phyloP scores from a whole-genome alignment of 2,113 vertebrate genomes.

The Gulo gulo region DNA sequence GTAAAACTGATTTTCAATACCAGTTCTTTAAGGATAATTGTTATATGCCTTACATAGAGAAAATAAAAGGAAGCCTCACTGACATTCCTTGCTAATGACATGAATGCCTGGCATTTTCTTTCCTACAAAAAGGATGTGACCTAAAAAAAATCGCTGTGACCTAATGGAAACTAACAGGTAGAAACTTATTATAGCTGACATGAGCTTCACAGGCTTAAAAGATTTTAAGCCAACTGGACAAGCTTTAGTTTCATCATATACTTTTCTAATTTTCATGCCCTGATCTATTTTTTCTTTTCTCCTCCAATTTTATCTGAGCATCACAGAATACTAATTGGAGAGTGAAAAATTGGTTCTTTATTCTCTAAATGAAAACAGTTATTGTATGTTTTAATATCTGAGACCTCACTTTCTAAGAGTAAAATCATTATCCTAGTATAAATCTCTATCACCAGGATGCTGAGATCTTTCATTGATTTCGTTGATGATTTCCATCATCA shows the following conservation, averaged over 20 bases:
- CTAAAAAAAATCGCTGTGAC: neutral
- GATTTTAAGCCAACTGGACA: neutral
- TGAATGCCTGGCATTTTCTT: neutral
- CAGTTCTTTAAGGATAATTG: constrained; percentile 15
- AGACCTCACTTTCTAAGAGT: constrained; percentile 15
- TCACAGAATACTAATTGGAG: neutral
- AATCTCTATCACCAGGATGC: constrained; percentile 3
- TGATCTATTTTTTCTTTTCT: neutral
- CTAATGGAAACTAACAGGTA: neutral
- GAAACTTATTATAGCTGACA: constrained; percentile 22
- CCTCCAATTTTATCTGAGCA: constrained; percentile 38
- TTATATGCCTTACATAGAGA: neutral
- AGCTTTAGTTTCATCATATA: neutral
- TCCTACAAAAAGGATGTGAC: neutral
- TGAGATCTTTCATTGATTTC: neutral
- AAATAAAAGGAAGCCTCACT: neutral
- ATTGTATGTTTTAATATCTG: constrained; percentile 1
- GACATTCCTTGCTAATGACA: neutral
- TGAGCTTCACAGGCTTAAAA: neutral
- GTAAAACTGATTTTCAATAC: neutral
- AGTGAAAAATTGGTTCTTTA: neutral
- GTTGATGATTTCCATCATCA: neutral
- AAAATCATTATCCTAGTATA: constrained; percentile 23
- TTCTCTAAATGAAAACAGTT: neutral
- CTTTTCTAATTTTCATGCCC: constrained; percentile 3